Conservation (phyloP, 2,888 invertebrate genomes). For the Scaptomyza tumidula region DNA sequence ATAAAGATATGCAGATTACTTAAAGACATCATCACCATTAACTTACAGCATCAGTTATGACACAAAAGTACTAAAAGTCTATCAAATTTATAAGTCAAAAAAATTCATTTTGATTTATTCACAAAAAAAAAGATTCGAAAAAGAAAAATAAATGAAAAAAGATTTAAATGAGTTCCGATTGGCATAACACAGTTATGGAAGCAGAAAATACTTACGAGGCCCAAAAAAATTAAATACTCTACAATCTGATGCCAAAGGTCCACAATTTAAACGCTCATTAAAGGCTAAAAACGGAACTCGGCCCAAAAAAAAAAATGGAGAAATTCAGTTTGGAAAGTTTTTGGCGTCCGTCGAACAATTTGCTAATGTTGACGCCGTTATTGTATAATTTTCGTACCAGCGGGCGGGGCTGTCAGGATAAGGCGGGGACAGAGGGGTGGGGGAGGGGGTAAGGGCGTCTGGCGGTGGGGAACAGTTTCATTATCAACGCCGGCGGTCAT, state of each 20-base stretch:
- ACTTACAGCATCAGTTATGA: too few relatives aligned
- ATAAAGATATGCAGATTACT: too few relatives aligned
- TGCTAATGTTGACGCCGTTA: constrained; percentile 79
- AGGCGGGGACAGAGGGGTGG: background rate
- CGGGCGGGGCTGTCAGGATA: constrained; percentile 37
- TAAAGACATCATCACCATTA: too few relatives aligned
- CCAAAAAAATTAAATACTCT: constrained; percentile 10
- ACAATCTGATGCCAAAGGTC: constrained; percentile 16
- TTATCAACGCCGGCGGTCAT: constrained; percentile 66
- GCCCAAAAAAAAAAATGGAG: background rate
- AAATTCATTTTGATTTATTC: too few relatives aligned
- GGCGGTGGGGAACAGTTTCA: constrained; percentile 38
- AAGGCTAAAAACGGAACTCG: constrained; percentile 29
- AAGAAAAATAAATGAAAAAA: background rate
- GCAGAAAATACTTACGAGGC: background rate
- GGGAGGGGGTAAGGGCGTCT: background rate
- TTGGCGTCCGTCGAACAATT: constrained; percentile 58
- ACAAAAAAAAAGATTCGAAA: background rate
- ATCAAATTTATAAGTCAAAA: too few relatives aligned
- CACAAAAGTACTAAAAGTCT: too few relatives aligned
- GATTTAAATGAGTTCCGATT: background rate
- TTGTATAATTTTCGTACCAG: constrained; percentile 65
- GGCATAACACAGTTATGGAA: too few relatives aligned
- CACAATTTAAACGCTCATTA: constrained; percentile 58
- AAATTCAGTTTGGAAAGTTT: constrained; percentile 22